A percentile compares a stretch with the other conserved stretches of the same genome.
Conservation (phyloP, 2,113 vertebrate genomes). For the Coptodon bakossiorum region DNA sequence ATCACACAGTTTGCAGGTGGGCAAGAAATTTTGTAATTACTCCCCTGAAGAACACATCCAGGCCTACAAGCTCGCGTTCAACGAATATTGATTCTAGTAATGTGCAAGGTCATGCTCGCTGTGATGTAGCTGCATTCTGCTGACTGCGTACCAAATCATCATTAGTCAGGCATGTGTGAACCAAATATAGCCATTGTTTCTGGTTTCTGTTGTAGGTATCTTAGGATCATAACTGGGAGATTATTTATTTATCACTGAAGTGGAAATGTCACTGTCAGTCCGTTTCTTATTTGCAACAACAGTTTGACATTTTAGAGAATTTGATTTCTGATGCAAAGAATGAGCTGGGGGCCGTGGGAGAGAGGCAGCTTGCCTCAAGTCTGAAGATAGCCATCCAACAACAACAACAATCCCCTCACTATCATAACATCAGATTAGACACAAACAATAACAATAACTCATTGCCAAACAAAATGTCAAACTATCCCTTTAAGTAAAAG, state of each 20-base stretch:
- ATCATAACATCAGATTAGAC: not conserved
- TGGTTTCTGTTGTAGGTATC: not conserved
- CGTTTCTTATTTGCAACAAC: not conserved
- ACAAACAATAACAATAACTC: not conserved
- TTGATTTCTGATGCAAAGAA: not conserved
- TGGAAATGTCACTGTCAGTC: not conserved
- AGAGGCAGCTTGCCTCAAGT: not conserved
- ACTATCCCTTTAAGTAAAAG: not conserved
- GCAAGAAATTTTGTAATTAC: not conserved
- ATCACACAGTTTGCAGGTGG: not conserved
- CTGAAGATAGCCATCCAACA: not conserved
- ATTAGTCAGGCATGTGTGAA: not conserved
- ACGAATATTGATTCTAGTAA: constrained; percentile 25
- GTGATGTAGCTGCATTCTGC: not conserved
- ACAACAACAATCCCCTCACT: not conserved
- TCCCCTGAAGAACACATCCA: not conserved
- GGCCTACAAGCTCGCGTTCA: not conserved
- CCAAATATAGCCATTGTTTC: not conserved
- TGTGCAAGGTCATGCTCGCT: not conserved
- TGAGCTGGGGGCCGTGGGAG: not conserved
- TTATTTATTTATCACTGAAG: not conserved
- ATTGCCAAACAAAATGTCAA: not conserved
- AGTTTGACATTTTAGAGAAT: not conserved
- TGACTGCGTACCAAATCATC: not conserved
- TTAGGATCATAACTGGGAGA: not conserved